These are phyloP conservation scores for Tympanoctomys barrerae DNA, from an alignment of 2,797 vertebrate species.

Conservation along the genomic window DNA sequence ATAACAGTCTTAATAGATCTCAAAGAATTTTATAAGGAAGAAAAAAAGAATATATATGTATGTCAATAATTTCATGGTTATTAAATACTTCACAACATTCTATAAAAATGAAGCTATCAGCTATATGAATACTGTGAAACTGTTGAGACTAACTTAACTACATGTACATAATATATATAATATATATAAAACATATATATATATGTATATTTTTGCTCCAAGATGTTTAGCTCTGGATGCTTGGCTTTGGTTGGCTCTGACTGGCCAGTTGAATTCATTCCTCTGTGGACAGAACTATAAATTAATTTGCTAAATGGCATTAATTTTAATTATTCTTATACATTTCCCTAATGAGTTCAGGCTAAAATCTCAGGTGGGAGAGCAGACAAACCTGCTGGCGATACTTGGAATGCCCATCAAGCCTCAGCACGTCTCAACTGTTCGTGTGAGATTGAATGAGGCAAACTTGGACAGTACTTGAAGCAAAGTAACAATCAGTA, in stretches of 20 bases:
- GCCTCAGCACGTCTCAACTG: not conserved
- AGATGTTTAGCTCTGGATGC: not conserved
- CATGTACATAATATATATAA: too few relatives aligned
- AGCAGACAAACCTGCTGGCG: not conserved
- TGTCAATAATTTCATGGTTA: not conserved
- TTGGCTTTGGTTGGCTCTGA: not conserved
- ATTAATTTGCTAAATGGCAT: not conserved
- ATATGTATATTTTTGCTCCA: not conserved
- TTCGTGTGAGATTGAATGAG: not conserved
- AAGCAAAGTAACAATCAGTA: not conserved
- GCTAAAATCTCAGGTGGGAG: not conserved
- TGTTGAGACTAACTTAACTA: not conserved
- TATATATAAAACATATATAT: not conserved
- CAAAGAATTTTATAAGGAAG: not conserved
- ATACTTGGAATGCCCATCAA: not conserved
- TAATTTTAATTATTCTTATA: conserved; percentile 24
- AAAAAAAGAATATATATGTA: not conserved
- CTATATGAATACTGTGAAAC: not conserved
- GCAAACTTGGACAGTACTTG: not conserved
- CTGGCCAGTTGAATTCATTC: not conserved
- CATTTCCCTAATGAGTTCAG: not conserved
- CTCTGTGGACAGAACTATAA: not conserved
- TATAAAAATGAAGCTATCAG: not conserved
- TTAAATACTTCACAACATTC: not conserved
- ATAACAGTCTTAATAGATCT: not conserved